Evolutionary conservation across 1,140 invertebrate genomes (phyloP), one percentile per base, ranked within the genome.

Genomic region (Phymastichus coffea): DNA sequence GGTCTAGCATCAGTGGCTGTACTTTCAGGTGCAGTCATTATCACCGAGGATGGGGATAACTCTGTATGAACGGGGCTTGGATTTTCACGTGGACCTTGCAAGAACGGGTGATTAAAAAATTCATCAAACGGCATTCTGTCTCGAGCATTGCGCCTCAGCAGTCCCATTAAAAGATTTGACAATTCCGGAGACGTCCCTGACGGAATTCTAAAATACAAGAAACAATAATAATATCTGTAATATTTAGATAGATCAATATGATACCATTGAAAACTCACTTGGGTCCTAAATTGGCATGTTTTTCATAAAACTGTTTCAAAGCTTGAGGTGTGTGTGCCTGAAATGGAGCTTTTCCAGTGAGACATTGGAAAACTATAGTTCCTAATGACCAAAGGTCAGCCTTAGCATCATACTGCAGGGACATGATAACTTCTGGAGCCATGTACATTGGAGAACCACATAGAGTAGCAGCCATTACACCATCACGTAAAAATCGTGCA

Each of bases 401-500:
- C 82, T 99, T 99, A 14, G 95, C 95, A 82, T 98, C 94, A 77
- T 99, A 99, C 73, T 98, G 94, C 46, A 97, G 80, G 2, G 96
- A 98, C 97, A 99, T 99, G 66, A 99, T 99, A 30, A 99, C 97
- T 86, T 99, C 97, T 1, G 97, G 96, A 26, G 96, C 96, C 97
- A 99, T 99, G 72, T 99, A 99, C 97, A 99, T 99, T 3, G 98
- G 98, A 30, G 97, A 99, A 17, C 97, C 98, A 80, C 98, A 99
- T 2, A 99, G 81, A 30, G 98, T 99, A 44, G 95, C 97, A 43
- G 98, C 98, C 98, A 99, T 99, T 15, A 97, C 95, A 46, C 97
- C 98, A 78, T 99, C 97, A 80, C 96, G 90, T 7, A 99, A 81
- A 80, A 99, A 99, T 72, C 98, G 84, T 25, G 98, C 98, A 83